Evolutionary conservation across 2,888 invertebrate genomes (phyloP), one percentile per base, ranked within the genome.

Genomic region (Acrocyrtus sp.): DNA sequence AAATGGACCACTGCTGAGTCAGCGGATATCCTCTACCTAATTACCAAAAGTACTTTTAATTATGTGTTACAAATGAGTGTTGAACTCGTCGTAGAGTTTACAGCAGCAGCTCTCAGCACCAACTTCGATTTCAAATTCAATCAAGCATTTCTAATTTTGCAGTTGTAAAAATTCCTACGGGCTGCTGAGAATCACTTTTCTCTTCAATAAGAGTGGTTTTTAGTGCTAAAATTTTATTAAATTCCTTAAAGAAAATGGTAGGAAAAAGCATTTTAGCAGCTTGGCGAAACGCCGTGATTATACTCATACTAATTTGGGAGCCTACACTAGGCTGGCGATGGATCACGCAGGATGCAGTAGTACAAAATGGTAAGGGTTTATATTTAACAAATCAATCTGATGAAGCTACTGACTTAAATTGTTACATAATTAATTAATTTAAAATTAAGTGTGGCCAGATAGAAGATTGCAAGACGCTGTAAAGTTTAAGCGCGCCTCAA

Each of bases 21-120:
- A 56, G 65, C 56, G 65, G 65, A 65, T 56, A 65, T 56, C 10
- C n/a, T n/a, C n/a, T n/a, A n/a, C n/a, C n/a, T n/a, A n/a, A n/a
- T n/a, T n/a, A n/a, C n/a, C n/a, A n/a, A n/a, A n/a, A n/a, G n/a
- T n/a, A n/a, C n/a, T n/a, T n/a, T n/a, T n/a, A n/a, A n/a, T n/a
- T n/a, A n/a, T n/a, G n/a, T n/a, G n/a, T n/a, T n/a, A n/a, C n/a
- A n/a, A n/a, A n/a, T n/a, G n/a, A n/a, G n/a, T n/a, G n/a, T n/a
- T n/a, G n/a, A n/a, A n/a, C n/a, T n/a, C n/a, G n/a, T n/a, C n/a
- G n/a, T n/a, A n/a, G n/a, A n/a, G n/a, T n/a, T n/a, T n/a, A n/a
- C n/a, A n/a, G n/a, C n/a, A n/a, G n/a, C 8, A n/a, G 45, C 5
- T n/a, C n/a, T n/a, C 45, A 50, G 15, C 17, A 53, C 4, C 34